phyloP scores from a whole-genome alignment of 2,888 invertebrate species.

The Eupeodes luniger region DNA sequence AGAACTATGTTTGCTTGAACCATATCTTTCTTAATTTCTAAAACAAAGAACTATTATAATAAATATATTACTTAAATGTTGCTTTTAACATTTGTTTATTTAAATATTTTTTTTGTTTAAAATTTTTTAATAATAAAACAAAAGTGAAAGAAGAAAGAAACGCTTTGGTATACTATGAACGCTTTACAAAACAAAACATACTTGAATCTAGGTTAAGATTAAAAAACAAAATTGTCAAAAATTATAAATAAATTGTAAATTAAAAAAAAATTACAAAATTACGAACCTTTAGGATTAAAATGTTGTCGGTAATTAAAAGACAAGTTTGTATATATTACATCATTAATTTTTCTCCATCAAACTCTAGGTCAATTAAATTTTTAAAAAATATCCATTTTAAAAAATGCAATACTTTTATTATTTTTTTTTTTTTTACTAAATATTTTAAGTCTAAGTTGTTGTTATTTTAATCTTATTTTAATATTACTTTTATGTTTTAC shows the following conservation, averaged over 20 bases:
- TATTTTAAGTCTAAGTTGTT: no score
- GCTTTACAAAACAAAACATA: conserved; percentile 82
- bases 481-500: no score
- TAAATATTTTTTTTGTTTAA: conserved; percentile 30
- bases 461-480: no score
- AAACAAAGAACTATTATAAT: not conserved
- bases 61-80: conserved; percentile 16
- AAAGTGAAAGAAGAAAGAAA: conserved; percentile 77
- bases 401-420: no score
- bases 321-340: not conserved
- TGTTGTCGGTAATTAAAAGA: not conserved
- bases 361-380: conserved; percentile 12
- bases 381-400: no score
- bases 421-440: no score
- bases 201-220: conserved; percentile 56
- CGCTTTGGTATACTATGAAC: conserved; percentile 85
- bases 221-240: not conserved
- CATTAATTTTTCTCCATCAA: not conserved
- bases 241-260: conserved; percentile 49
- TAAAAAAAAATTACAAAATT: conserved; percentile 37
- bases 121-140: conserved; percentile 40
- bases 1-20: conserved; percentile 36
- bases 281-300: conserved; percentile 18
- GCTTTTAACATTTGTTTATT: conserved; percentile 2
- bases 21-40: conserved; percentile 18